Evolutionary conservation across 2,888 invertebrate genomes (phyloP).

Genomic region (Archips crataeganus): DNA sequence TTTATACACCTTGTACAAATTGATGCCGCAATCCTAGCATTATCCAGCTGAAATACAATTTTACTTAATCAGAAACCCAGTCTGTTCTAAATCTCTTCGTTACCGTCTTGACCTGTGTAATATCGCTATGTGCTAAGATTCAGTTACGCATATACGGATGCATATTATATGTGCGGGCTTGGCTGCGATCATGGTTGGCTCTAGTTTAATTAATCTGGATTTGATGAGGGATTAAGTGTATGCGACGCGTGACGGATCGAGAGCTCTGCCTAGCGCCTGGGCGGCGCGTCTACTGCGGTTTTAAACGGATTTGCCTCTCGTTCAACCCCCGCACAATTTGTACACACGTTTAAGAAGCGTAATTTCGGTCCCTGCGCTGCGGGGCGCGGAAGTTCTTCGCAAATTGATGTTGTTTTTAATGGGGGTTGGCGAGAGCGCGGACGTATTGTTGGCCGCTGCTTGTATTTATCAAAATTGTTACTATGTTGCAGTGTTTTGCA

Average conservation of each 20-base stretch:
- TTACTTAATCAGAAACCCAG: conserved; percentile 9
- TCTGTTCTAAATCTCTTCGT: conserved; percentile 37
- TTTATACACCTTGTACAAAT: background rate
- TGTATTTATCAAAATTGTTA: conserved; percentile 17
- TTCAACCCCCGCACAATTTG: conserved; percentile 73
- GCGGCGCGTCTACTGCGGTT: conserved; percentile 66
- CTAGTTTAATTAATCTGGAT: conserved; percentile 83
- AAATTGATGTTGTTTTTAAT: conserved; percentile 51
- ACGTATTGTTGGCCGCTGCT: conserved; percentile 29
- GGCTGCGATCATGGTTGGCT: conserved; percentile 71
- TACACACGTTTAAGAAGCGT: conserved; percentile 70
- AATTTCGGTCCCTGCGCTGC: conserved; percentile 51
- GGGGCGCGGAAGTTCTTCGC: conserved; percentile 42
- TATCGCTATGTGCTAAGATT: conserved; percentile 45
- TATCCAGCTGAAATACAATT: background rate
- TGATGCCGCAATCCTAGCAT: background rate
- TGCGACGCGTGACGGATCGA: conserved; percentile 82
- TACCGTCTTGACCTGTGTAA: conserved; percentile 43
- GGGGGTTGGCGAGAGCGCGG: conserved; percentile 41
- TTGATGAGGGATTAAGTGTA: conserved; percentile 83
- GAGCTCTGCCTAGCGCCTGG: conserved; percentile 60
- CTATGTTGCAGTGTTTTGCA: conserved; percentile 10
- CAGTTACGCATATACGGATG: conserved; percentile 49
- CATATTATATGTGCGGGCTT: conserved; percentile 66
- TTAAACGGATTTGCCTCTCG: conserved; percentile 79